These are phyloP conservation scores for Fregetta grallaria DNA, from an alignment of 2,113 vertebrate species.

Conservation along the genomic window DNA sequence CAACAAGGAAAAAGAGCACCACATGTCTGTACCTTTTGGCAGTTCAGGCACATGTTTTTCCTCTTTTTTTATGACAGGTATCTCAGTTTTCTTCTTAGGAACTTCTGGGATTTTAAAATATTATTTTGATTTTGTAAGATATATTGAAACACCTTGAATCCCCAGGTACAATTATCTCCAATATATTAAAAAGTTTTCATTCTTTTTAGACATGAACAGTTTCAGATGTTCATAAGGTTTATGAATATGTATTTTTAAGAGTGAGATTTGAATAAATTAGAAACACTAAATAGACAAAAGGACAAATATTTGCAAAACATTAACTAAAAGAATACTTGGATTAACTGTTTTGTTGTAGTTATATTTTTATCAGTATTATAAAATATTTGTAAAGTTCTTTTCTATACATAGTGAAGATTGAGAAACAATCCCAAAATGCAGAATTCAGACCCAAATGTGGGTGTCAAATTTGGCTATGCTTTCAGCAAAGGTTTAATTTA, in stretches of 20 bases:
- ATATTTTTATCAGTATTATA: background rate
- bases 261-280: background rate
- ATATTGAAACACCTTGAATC: background rate
- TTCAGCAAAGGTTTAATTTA: background rate
- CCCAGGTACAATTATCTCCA: background rate
- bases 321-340: background rate
- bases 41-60: conserved; percentile 69
- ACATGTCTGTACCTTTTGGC: conserved; percentile 70
- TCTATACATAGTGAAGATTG: background rate
- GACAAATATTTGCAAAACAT: background rate
- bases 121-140: conserved; percentile 9
- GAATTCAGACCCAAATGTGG: background rate
- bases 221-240: background rate
- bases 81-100: conserved; percentile 73
- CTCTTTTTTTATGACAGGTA: conserved; percentile 69
- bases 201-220: background rate
- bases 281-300: background rate
- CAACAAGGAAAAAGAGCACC: background rate
- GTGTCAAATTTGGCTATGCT: background rate
- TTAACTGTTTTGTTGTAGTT: background rate
- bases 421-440: background rate
- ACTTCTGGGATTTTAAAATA: conserved; percentile 74
- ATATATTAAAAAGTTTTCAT: background rate
- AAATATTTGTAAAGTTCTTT: background rate
- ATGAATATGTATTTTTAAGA: background rate